Conservation (phyloP, 2,113 vertebrate genomes). For the Stegostoma tigrinum region DNA sequence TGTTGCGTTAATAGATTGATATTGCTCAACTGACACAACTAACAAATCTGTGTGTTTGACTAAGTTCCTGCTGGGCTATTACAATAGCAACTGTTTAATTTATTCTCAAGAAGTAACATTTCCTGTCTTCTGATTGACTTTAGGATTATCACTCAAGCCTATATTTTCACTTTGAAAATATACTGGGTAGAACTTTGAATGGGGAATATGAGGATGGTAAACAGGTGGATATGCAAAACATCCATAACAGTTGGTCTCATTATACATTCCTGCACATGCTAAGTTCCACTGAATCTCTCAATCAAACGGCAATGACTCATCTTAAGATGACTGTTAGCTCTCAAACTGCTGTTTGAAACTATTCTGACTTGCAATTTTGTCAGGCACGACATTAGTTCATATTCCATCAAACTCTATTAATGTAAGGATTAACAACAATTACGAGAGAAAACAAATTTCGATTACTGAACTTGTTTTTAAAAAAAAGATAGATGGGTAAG, state of each 20-base stretch:
- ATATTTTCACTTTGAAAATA: not conserved
- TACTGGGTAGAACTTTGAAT: not conserved
- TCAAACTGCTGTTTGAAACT: not conserved
- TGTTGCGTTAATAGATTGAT: not conserved
- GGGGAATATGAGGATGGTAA: not conserved
- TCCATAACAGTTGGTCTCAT: not conserved
- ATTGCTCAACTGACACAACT: not conserved
- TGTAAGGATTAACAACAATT: not conserved
- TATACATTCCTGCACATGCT: not conserved
- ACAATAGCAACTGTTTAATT: not conserved
- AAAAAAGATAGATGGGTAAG: not conserved
- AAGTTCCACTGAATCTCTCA: not conserved
- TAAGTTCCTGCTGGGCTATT: not conserved
- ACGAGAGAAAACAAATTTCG: not conserved
- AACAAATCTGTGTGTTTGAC: not conserved
- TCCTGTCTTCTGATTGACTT: not conserved
- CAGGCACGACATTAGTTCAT: not conserved
- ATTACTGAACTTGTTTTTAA: not conserved
- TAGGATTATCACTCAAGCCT: not conserved
- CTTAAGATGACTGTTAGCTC: not conserved
- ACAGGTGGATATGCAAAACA: not conserved
- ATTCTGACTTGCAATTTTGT: not conserved
- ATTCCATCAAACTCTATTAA: not conserved
- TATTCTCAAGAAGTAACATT: not conserved
- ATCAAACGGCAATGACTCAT: not conserved